A percentile compares a stretch with the other conserved stretches of the same genome.
Evolutionary conservation across 2,888 invertebrate species (phyloP).

Genomic region (Ferdinandea cuprea): DNA sequence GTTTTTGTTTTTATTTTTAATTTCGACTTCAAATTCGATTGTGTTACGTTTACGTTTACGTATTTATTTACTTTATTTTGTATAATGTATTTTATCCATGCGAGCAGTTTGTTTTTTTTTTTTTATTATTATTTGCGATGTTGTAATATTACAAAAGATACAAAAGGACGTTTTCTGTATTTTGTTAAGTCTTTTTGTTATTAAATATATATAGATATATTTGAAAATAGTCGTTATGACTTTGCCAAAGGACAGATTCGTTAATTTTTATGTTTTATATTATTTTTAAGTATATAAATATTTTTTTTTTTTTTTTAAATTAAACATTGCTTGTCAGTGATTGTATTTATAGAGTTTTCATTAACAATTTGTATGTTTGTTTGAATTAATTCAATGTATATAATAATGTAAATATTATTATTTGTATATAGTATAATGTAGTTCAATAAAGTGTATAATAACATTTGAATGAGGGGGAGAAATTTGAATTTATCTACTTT

Average conservation of each 20-base stretch:
- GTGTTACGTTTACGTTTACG: background rate
- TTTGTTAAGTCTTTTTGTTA: conserved; percentile 52
- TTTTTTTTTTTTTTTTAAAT: too few relatives aligned
- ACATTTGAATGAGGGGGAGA: conserved; percentile 48
- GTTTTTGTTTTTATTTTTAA: conserved; percentile 5
- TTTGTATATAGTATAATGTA: conserved; percentile 39
- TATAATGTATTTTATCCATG: background rate
- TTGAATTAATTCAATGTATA: background rate
- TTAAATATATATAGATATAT: too few relatives aligned
- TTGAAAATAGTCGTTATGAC: conserved; percentile 15
- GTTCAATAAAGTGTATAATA: conserved; percentile 16
- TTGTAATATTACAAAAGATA: conserved; percentile 52
- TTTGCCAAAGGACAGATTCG: conserved; percentile 67
- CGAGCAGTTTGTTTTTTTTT: conserved; percentile 6
- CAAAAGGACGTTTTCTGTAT: conserved; percentile 54
- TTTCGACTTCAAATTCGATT: conserved; percentile 9
- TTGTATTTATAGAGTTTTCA: conserved; percentile 34
- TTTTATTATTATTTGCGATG: too few relatives aligned
- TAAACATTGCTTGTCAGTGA: conserved; percentile 53
- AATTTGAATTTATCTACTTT: conserved; percentile 51
- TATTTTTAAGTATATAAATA: background rate
- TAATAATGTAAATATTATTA: conserved; percentile 26
- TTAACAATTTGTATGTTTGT: conserved; percentile 3
- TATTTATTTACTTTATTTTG: background rate
- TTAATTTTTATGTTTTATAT: conserved; percentile 18